phyloP scores from a whole-genome alignment of 2,888 invertebrate species.

The Bugulina stolonifera region DNA sequence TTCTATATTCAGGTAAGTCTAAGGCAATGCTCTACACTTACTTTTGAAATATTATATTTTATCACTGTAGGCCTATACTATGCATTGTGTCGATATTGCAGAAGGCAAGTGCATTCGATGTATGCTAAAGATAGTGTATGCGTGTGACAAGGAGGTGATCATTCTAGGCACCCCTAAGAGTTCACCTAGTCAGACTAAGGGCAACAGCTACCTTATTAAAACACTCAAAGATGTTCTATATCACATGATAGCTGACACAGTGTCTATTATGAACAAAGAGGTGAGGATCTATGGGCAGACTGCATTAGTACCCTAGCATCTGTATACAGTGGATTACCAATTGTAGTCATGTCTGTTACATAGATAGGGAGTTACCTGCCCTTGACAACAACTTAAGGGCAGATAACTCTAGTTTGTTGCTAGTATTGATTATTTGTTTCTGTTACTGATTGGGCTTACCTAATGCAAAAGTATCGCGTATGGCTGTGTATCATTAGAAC shows the following conservation, averaged over 20 bases:
- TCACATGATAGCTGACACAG: not conserved
- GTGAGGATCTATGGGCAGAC: not conserved
- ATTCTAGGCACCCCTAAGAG: not conserved
- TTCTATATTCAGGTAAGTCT: not conserved
- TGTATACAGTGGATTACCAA: not conserved
- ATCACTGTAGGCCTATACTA: not conserved
- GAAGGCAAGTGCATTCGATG: constrained; percentile 39
- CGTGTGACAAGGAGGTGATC: constrained; percentile 27
- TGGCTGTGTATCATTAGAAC: no score
- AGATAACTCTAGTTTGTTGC: no score
- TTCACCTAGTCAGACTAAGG: not conserved
- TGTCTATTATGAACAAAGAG: constrained; percentile 9
- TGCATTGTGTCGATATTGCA: constrained; percentile 30
- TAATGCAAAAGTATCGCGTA: no score
- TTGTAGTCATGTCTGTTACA: no score
- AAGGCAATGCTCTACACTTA: not conserved
- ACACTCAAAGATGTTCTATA: constrained; percentile 7
- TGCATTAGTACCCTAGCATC: not conserved
- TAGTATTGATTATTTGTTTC: no score
- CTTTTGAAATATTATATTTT: not conserved
- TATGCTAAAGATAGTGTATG: constrained; percentile 41
- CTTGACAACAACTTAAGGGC: no score
- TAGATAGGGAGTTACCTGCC: no score
- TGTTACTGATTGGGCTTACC: no score
- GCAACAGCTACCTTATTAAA: not conserved